Evolutionary conservation across 2,113 vertebrate genomes (phyloP).

Genomic region (Gorsachius goisagi): DNA sequence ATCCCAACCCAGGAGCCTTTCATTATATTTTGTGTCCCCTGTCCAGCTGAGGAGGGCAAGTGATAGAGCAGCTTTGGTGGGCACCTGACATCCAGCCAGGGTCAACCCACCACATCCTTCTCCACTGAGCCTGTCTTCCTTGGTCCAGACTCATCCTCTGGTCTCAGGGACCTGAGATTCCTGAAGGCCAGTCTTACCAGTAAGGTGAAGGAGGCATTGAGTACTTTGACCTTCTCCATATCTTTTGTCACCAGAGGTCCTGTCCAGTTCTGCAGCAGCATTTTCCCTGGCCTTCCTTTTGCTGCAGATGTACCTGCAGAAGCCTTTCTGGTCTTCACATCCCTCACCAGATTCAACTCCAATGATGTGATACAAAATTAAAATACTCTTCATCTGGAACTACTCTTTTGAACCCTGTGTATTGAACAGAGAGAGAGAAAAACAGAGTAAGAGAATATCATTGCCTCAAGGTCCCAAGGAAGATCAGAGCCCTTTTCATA

Average conservation of each 20-base stretch:
- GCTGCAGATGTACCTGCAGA: background rate
- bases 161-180: background rate
- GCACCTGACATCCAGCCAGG: background rate
- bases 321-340: background rate
- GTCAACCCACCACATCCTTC: background rate
- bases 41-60: background rate
- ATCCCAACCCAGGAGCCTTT: no score
- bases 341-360: background rate
- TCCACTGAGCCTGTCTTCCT: background rate
- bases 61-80: background rate
- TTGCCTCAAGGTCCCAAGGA: background rate
- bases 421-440: background rate
- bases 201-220: background rate
- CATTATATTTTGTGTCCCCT: no score
- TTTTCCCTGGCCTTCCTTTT: background rate
- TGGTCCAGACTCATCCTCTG: background rate
- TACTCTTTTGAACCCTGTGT: background rate
- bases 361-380: background rate
- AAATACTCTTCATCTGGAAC: background rate
- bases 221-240: background rate
- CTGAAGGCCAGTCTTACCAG: background rate
- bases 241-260: background rate
- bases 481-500: background rate
- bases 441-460: background rate
- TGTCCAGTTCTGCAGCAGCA: background rate